Evolutionary conservation across 2,113 vertebrate genomes (phyloP), one percentile per base, ranked within the genome.

Genomic region (Mesoclemmys tuberculata): DNA sequence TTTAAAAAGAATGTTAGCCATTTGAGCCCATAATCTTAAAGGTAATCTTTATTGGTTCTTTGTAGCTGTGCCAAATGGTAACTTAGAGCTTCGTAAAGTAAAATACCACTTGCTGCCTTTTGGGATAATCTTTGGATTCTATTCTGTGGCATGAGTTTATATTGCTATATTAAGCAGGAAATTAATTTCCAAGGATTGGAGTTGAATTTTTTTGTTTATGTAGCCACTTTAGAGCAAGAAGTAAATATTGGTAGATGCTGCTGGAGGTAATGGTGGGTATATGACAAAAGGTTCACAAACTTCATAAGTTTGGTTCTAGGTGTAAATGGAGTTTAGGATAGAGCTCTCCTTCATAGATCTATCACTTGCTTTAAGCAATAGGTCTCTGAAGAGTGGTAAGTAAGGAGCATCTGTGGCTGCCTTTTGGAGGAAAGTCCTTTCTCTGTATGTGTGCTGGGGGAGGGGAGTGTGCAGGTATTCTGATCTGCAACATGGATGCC

Each of bases 311-410:
- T 38, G 3, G 4, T 51, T 55, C 51, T 55, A 0, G 4, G 35
- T n/a, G 2, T 68, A 21, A 68, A 16, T 68, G 35, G 35, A 64
- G 31, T 35, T 35, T 64, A 64, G 61, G 29, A 64, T 10, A 21
- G 2, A 13, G 68, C 44, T 58, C 10, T 61, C 41, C 29, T 75
- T 5, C n/a, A n/a, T 41, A 82, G 24, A 75, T 3, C 14, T 0
- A 0, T 27, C 44, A 3, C 1, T 61, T 26, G 35, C 19, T 11
- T 38, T 1, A 22, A 29, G 14, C 1, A 2, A 3, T 87, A 27
- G 4, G 19, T 35, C 49, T 51, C 35, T 88, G 29, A 21, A 27
- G 35, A n/a, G 51, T 0, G 16, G 61, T 68, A 18, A 68, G 18
- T 68, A 16, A n/a, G 35, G 35, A 18, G 35, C 18, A n/a, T n/a